A percentile compares a stretch with the other conserved stretches of the same genome.
These are phyloP conservation scores for Tapera naevia DNA, from an alignment of 2,797 vertebrate genomes.

Conservation along the genomic window DNA sequence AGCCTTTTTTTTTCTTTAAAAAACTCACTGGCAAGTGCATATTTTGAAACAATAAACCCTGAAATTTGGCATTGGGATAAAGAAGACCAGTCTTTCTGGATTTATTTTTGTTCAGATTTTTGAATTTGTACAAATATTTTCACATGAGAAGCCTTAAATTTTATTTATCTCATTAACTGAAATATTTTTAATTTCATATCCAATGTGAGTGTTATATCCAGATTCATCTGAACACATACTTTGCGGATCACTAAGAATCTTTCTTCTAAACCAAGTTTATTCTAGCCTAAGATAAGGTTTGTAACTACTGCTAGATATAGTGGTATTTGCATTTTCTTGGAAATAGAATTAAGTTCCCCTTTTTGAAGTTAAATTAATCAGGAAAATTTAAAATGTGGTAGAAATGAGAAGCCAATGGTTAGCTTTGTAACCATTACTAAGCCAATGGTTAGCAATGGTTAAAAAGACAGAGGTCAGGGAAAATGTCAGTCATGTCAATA, in stretches of 20 bases:
- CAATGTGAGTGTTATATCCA: not conserved
- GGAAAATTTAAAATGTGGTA: not conserved
- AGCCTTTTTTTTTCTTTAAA: not conserved
- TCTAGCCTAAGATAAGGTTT: not conserved
- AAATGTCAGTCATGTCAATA: not conserved
- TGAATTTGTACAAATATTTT: not conserved
- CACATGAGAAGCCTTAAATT: not conserved
- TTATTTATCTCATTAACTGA: not conserved
- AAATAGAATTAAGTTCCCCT: not conserved
- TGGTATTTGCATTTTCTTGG: not conserved
- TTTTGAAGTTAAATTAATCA: not conserved
- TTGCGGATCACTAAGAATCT: not conserved
- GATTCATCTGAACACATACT: not conserved
- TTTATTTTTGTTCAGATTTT: not conserved
- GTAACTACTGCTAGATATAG: not conserved
- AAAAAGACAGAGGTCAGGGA: not conserved
- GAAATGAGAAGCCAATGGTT: not conserved
- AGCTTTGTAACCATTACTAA: no score
- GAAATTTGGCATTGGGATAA: not conserved
- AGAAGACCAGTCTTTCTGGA: not conserved
- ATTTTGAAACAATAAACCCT: not conserved
- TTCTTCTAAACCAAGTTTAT: not conserved
- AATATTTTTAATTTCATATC: not conserved
- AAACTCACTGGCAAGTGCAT: accelerated
- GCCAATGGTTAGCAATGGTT: not conserved